Conservation (phyloP, 92 coral and sea anemone genomes). For the Palythoa caribaeorum region DNA sequence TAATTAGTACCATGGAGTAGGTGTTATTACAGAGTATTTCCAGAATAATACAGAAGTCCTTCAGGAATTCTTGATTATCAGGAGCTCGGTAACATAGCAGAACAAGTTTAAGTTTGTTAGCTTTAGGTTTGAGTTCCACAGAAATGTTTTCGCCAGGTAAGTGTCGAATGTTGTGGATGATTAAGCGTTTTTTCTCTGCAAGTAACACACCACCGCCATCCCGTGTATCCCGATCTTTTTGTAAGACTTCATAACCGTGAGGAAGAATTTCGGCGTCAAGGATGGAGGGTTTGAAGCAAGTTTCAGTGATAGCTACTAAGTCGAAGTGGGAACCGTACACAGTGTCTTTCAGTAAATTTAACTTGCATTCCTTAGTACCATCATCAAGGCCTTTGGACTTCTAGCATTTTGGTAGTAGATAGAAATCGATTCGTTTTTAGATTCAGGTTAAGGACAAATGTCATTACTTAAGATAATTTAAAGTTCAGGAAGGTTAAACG, state of each 20-base stretch:
- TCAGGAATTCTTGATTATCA: neutral
- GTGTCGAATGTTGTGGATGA: neutral
- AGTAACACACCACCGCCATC: neutral
- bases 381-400: neutral
- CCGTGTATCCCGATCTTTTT: neutral
- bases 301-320: neutral
- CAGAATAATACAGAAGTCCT: neutral
- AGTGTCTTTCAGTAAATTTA: neutral
- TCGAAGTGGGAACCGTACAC: conserved; percentile 11
- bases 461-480: neutral
- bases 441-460: neutral
- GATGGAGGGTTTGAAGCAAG: neutral
- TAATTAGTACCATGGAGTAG: neutral
- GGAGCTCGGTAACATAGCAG: too few relatives aligned
- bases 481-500: neutral
- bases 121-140: neutral
- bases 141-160: neutral
- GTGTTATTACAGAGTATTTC: neutral
- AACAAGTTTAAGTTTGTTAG: neutral
- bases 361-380: conserved; percentile 1
- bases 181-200: neutral
- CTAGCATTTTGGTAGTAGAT: too few relatives aligned
- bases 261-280: neutral
- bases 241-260: neutral
- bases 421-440: neutral